Evolutionary conservation across 2,888 invertebrate species (phyloP), one percentile per base, ranked within the genome.

Genomic region (Lypha dubia): DNA sequence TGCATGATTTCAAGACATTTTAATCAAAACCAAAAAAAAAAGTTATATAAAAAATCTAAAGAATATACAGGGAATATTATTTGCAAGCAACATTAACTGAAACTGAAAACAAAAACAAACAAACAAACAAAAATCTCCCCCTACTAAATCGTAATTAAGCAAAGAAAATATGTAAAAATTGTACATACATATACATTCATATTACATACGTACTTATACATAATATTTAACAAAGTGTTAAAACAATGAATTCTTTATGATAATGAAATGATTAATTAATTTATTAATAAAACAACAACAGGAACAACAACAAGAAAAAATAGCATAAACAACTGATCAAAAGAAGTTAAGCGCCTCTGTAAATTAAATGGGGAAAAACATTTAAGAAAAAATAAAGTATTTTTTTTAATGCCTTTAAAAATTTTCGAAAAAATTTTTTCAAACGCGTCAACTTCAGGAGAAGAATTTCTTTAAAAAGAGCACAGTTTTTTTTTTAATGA

Each of bases 1-100:
- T 91, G 91, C 91, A 91, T 92, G 91, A 91, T 92, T 92, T 91
- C 74, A 79, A 87, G 86, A 86, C 86, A 86, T 86, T 87, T 86
- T 86, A 86, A 87, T 84, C 86, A 86, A 49, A 87, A 83, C 58
- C 49, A 60, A 76, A 56, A 75, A 28, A 15, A 28, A 44, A 32
- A 65, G 5, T 13, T 15, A 51, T 17, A 44, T 35, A 46, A 44
- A 32, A 22, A 58, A 71, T 2, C 38, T 46, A 73, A 65, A 74
- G 58, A 74, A 15, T 35, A 35, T 44, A 53, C 46, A 51, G 51
- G 67, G 56, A 67, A 49, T n/a, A n/a, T n/a, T n/a, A n/a, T 60
- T 77, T 68, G 58, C 49, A 28, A 28, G 49, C 20, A 67, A 67
- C 46, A 76, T 38, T 24, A 51, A 46, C n/a, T 35, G 22, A 53